Evolutionary conservation across 2,797 vertebrate genomes (phyloP), one percentile per base, ranked within the genome.

Genomic region (Allobates femoralis): DNA sequence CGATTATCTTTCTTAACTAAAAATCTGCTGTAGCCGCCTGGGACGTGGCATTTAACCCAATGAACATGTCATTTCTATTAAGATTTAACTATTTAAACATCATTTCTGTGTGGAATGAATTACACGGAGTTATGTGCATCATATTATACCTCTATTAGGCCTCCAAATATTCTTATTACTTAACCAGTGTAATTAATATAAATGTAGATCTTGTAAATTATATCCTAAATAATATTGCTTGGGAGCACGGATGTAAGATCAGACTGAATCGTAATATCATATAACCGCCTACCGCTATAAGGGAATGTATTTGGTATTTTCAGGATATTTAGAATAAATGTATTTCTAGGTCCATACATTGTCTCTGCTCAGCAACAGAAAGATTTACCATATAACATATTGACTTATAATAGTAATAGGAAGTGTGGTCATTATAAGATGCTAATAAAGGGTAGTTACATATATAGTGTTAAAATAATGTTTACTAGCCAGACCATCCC

Each of bases 41-140:
- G 51, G 80, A 82, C 10, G 8, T 28, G 58, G 55, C 69, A 74
- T 75, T 74, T 74, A 74, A 58, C 81, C 26, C 67, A 58, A 74
- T 60, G 15, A 83, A 41, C 60, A 37, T 82, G 46, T 73, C 32
- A 55, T 41, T 83, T 26, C 14, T 18, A 83, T 83, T 51, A 58
- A 19, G 67, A 60, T 50, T 80, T 82, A 82, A 82, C 80, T 66
- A 66, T 71, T 82, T 82, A n/a, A 34, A 37, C 53, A n/a, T 60
- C 0, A 37, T 60, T 78, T 58, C 46, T 3, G 26, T 32, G 37
- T 55, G 28, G 26, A 19, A 53, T 32, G 8, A 55, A 76, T 32
- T 53, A 18, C 15, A 30, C 50, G 30, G 26, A 74, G 23, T 15
- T 74, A 23, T 71, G 67, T 41, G 67, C 15, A 41, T 71, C 26